A percentile compares a stretch with the other conserved stretches of the same genome.
Evolutionary conservation across 2,113 vertebrate genomes (phyloP).

Genomic region (Leptosomus discolor): DNA sequence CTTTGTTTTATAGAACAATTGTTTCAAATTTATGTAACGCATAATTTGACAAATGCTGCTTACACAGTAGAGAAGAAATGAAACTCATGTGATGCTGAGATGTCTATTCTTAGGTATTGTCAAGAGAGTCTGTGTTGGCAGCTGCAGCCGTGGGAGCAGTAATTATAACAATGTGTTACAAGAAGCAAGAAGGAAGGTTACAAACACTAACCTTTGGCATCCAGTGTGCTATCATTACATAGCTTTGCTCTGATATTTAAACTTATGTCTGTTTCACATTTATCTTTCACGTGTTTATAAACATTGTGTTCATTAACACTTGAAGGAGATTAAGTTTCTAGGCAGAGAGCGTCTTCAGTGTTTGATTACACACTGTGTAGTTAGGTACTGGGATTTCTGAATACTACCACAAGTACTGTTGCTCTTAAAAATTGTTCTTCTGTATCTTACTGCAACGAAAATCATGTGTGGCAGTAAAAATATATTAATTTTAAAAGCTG

Average conservation of each 20-base stretch:
- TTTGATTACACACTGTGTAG: background rate
- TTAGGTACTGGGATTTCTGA: background rate
- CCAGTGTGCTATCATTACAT: background rate
- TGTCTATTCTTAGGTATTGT: conserved; percentile 2
- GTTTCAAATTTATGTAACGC: background rate
- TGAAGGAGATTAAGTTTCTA: background rate
- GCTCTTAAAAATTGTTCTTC: background rate
- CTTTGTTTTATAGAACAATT: background rate
- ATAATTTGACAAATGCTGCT: background rate
- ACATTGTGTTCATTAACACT: background rate
- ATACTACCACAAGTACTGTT: background rate
- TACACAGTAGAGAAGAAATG: background rate
- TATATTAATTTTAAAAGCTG: background rate
- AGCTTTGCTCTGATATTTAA: background rate
- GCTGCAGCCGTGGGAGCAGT: background rate
- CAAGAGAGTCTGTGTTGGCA: background rate
- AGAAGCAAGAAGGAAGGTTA: background rate
- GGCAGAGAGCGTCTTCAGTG: background rate
- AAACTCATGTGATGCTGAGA: background rate
- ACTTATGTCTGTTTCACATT: background rate
- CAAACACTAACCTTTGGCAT: background rate
- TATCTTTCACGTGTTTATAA: conserved; percentile 2
- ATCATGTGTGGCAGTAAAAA: background rate
- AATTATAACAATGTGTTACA: background rate
- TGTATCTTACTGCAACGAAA: background rate